Base-by-base conservation (phyloP, 2,888 invertebrate species). In the Dendrolimus houi region DNA sequence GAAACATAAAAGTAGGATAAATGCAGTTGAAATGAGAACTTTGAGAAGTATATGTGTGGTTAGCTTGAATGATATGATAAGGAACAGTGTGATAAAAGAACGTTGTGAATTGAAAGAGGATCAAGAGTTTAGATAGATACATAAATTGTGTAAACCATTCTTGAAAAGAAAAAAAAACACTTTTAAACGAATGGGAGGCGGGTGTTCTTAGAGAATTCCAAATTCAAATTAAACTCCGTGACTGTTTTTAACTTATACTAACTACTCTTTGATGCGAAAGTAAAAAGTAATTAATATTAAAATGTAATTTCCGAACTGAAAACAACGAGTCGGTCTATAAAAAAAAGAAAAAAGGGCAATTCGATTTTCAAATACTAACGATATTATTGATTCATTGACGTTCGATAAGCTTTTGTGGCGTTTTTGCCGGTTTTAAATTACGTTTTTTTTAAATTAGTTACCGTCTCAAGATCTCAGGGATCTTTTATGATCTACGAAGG, bases 361-460 rank as follows among this genome's bases (percentile, higher is more conserved):
- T 47, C 47, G 6, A 8, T 47, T 71, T 70, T 61, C 55, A 64
- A 65, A 72, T 69, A 77, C 62, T 67, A 70, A 71, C 67, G 59
- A 73, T 81, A 85, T 82, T 83, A 85, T 82, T 83, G 82, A 84
- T 83, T 83, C 77, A 79, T 80, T 62, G 74, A 74, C 47, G 71
- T 75, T 76, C 68, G 75, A 70, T 68, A 65, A 65, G 47, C 47
- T 9, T 47, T 47, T 47, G 9, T 47, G 47, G 47, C 12, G 9
- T 47, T 47, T 47, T 47, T 47, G 47, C 57, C 60, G 64, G 56
- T 66, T 69, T 72, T 75, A 69, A 71, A 69, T 72, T 70, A 72
- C 69, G 70, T 74, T 71, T 66, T 71, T 65, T 71, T 65, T 72
- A 68, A 72, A 74, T 74, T 74, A 72, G 71, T 72, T 65, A 61